Evolutionary conservation across 2,797 vertebrate species (phyloP).

Genomic region (Anniella stebbinsi): DNA sequence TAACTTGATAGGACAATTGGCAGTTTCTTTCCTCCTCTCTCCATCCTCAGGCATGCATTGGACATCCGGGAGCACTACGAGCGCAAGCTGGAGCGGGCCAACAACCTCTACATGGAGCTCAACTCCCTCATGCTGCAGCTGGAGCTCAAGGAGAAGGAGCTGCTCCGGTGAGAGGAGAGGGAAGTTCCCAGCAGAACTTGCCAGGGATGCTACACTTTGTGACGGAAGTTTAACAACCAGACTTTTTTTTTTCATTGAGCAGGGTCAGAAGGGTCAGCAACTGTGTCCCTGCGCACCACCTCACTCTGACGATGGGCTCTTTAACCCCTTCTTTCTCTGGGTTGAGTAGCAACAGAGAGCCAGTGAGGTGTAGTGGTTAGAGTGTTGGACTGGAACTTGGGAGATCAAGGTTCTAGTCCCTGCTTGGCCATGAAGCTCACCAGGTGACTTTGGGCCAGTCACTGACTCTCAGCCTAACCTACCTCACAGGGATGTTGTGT

Average conservation of each 20-base stretch:
- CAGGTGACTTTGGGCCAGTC: no score
- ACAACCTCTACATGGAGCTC: constrained; percentile 98
- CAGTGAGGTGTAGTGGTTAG: no score
- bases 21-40: background rate
- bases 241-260: background rate
- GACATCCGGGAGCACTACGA: constrained; percentile 98
- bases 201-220: background rate
- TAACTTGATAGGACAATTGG: no score
- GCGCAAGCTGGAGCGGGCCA: constrained; percentile 94
- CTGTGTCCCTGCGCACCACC: no score
- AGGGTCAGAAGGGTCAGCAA: background rate
- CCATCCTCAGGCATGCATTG: constrained; percentile 87
- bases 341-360: background rate
- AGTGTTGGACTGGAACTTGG: no score
- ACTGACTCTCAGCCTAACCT: no score
- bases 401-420: no score
- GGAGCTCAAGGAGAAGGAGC: constrained; percentile 95
- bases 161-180: constrained; percentile 85
- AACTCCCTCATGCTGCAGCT: constrained; percentile 97
- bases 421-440: no score
- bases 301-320: background rate
- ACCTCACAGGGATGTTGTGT: no score
- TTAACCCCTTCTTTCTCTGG: background rate
- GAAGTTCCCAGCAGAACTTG: no score
- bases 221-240: background rate